Evolutionary conservation across 2,797 vertebrate genomes (phyloP), one percentile per base, ranked within the genome.

Genomic region (Enteromius mattozi): DNA sequence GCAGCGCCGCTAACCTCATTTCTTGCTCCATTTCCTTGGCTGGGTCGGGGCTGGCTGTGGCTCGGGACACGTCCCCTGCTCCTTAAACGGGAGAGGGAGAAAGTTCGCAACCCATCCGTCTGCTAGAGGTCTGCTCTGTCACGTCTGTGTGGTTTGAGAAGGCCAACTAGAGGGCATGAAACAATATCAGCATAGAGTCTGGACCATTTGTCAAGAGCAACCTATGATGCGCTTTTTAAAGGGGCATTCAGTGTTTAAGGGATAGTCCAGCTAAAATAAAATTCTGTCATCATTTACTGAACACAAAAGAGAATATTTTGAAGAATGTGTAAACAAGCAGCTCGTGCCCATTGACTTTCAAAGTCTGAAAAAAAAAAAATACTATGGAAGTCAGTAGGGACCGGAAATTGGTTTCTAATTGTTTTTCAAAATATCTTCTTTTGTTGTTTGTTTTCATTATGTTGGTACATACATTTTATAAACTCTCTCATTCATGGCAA

Each of bases 21-120:
- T 95, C 93, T 91, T 94, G 94, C 94, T 95, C 94, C 94, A 95
- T 95, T 96, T 95, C 93, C 89, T 92, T 91, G 92, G 92, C 56
- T 56, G 63, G 77, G 72, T 35, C 72, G 89, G 89, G 78, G 86
- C 88, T 77, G 86, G 56, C 76, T 47, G 14, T 78, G 59, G 27
- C 61, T 79, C 13, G 2, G 24, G 56, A 65, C 9, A 1, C 14
- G 19, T 75, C 51, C 81, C 40, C 33, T 40, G 71, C 35, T 83
- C 47, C 33, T 30, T 27, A 40, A 75, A 6, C 3, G 16, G 40
- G 70, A 72, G 24, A 42, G n/a, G 19, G 70, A 81, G 24, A 42
- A 21, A 42, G 79, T 59, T 81, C 8, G 0, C 75, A 59, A 42
- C 35, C 35, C 3, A 0, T 77, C 21, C 8, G 21, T 70, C 21